phyloP scores from a whole-genome alignment of 1,140 invertebrate genomes.

The Leptinotarsa defecta region DNA sequence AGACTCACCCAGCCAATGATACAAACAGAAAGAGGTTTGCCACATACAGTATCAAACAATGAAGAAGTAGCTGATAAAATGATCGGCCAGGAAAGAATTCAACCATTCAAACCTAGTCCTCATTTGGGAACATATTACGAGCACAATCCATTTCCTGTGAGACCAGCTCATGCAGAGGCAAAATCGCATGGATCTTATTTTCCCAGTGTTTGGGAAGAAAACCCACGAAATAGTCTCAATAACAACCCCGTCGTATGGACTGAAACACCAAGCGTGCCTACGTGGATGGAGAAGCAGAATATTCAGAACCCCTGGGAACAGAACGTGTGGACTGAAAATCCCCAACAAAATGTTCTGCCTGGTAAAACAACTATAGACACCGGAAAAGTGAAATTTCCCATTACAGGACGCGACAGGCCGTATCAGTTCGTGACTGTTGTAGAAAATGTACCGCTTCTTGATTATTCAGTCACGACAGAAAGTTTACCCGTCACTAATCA shows the following conservation, averaged over 20 bases:
- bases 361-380: background rate
- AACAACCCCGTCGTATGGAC: constrained; percentile 13
- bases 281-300: constrained; percentile 13
- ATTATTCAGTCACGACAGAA: constrained; percentile 16
- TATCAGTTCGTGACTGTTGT: constrained; percentile 33
- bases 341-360: background rate
- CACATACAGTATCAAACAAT: background rate
- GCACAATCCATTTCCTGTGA: constrained; percentile 49
- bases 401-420: constrained; percentile 29
- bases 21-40: background rate
- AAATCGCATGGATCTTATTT: constrained; percentile 25
- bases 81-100: background rate
- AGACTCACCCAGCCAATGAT: constrained; percentile 12
- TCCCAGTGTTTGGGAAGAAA: background rate
- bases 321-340: background rate
- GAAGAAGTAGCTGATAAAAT: background rate
- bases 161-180: constrained; percentile 40
- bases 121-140: constrained; percentile 33
- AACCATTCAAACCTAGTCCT: constrained; percentile 17
- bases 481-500: constrained; percentile 7
- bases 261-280: constrained; percentile 3
- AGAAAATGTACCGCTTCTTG: constrained; percentile 7
- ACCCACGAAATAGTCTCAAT: background rate
- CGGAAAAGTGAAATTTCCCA: constrained; percentile 37
- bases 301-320: constrained; percentile 1